Evolutionary conservation across 2,113 vertebrate genomes (phyloP).

Genomic region (Urocynchramus pylzowi): DNA sequence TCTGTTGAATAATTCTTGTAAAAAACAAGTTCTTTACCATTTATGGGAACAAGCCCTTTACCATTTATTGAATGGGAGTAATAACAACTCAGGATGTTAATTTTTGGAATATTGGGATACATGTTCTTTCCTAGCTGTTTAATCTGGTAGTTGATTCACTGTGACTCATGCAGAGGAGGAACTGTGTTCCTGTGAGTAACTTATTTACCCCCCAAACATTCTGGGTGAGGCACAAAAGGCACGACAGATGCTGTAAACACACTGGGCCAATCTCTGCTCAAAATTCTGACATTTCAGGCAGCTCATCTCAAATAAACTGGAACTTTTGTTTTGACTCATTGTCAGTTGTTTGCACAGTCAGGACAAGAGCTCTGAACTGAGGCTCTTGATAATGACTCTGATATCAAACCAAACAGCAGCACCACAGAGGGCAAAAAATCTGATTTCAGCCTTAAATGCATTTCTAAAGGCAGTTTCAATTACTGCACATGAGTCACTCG

Average conservation of each 20-base stretch:
- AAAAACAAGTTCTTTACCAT: background rate
- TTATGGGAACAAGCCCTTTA: background rate
- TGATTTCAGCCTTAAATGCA: background rate
- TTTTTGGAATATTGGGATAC: background rate
- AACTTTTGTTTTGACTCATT: background rate
- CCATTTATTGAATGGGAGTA: background rate
- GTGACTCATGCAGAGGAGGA: background rate
- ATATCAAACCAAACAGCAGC: background rate
- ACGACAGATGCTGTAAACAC: background rate
- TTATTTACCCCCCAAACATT: background rate
- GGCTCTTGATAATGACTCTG: background rate
- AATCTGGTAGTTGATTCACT: background rate
- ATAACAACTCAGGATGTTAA: background rate
- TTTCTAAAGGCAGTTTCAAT: background rate
- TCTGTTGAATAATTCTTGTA: background rate
- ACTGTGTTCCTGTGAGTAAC: background rate
- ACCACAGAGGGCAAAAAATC: background rate
- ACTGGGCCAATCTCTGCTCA: background rate
- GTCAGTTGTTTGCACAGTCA: background rate
- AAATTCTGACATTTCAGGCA: background rate
- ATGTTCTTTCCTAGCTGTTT: background rate
- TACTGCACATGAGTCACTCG: background rate
- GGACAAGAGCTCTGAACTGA: background rate
- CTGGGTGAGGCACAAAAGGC: background rate
- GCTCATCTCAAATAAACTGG: background rate